phyloP scores from a whole-genome alignment of 1,140 invertebrate species.

The Lepidurus apus region DNA sequence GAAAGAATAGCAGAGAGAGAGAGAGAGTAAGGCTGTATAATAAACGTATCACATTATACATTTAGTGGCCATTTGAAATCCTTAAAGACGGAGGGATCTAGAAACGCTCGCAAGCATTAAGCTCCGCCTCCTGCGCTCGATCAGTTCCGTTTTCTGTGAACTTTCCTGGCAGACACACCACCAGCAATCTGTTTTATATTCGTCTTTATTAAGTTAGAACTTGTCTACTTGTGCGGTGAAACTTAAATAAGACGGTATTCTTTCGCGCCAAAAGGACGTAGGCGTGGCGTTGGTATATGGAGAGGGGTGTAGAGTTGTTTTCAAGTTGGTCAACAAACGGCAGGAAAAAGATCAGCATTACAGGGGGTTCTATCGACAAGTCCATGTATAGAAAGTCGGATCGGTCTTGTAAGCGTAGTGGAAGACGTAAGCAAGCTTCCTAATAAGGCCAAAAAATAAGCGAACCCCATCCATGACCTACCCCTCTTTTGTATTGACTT shows the following conservation, averaged over 20 bases:
- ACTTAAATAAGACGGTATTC: no score
- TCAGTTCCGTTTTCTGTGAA: no score
- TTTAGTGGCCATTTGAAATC: background rate
- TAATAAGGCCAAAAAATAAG: slow-evolving; percentile 18
- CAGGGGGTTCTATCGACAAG: background rate
- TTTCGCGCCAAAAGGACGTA: no score
- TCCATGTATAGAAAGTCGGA: background rate
- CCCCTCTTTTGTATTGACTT: background rate
- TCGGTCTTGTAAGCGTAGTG: background rate
- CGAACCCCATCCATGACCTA: slow-evolving; percentile 8
- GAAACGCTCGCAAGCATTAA: background rate
- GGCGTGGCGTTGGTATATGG: no score
- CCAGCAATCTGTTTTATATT: no score
- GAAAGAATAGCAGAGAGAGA: background rate
- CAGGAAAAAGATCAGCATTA: background rate
- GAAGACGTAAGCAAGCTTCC: slow-evolving; percentile 10
- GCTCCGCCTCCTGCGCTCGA: no score
- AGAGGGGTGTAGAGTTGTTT: no score
- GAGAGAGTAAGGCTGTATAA: background rate
- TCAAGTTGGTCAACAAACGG: no score
- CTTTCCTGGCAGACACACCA: no score
- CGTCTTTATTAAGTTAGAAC: no score
- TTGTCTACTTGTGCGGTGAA: no score
- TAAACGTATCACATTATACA: slow-evolving; percentile 10
- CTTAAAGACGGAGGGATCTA: background rate